Base-by-base conservation (phyloP, 2,797 vertebrate species). In the Kryptopterus vitreolus region DNA sequence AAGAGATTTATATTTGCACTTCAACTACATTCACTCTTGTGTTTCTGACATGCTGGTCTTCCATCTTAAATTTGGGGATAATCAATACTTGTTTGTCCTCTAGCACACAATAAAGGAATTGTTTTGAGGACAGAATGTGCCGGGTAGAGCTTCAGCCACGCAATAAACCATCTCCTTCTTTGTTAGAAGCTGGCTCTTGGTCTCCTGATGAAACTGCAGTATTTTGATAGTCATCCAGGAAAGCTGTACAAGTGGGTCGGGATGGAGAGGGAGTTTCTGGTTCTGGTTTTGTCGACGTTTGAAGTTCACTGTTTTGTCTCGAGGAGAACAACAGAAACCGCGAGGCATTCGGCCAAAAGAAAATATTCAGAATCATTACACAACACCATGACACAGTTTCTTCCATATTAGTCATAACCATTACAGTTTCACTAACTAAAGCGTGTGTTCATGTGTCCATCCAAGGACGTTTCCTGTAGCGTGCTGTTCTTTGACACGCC, bases 391-490 rank as follows among this genome's bases (percentile, higher is more conserved):
- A 72, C 70, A 6, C 52, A 29, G 31, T 57, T 72, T 72, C 20
- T 55, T 72, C 70, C 50, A 55, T 57, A n/a, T 72, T n/a, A 72
- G 52, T 72, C 70, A 72, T 72, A 57, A 72, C 29, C 69, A 53
- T 53, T 71, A 33, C 50, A 71, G 18, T 0, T 0, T 0, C 20
- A 57, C 52, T 57, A 35, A 55, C 52, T 31, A 22, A 22, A 71
- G 22, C 15, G 26, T 31, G 29, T 16, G 12, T 29, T 1, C 38
- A 43, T 5, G 5, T n/a, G 35, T 7, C 48, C n/a, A 52, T 70
- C 4, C 18, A 31, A 12, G 26, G 26, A 46, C 12, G 48, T 52
- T 70, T 52, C 24, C 9, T 69, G 24, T 5, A 69, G 3, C 29
- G 43, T 43, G 48, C 1, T 50, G 9, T n/a, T 50, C 24, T 16